These are phyloP conservation scores for Ecdyonurus torrentis DNA, from an alignment of 2,888 invertebrate species.

Conservation along the genomic window DNA sequence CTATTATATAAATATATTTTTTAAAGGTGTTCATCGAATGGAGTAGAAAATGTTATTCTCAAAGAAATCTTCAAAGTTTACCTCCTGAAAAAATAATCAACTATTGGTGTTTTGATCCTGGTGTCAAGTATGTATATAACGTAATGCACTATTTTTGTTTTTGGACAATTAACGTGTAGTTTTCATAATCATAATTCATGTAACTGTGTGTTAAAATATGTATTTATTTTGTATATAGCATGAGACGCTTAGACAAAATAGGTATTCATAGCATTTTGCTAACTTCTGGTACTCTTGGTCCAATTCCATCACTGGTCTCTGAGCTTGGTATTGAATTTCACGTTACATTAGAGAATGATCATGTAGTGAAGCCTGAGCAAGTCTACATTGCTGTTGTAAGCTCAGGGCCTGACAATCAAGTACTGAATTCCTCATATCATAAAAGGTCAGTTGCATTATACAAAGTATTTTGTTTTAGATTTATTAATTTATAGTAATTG, in stretches of 20 bases:
- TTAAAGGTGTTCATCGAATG: too few species aligned
- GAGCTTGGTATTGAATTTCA: slow-evolving; percentile 74
- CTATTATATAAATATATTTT: too few species aligned
- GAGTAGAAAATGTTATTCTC: too few species aligned
- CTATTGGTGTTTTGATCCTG: slow-evolving; percentile 97
- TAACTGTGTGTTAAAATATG: too few species aligned
- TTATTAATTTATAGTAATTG: too few species aligned
- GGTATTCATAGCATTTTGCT: slow-evolving; percentile 77
- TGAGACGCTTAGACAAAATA: slow-evolving; percentile 67
- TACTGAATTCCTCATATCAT: slow-evolving; percentile 31
- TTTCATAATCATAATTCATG: too few species aligned
- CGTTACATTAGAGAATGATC: slow-evolving; percentile 80
- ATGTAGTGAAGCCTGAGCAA: slow-evolving; percentile 74
- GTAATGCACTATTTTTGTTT: too few species aligned
- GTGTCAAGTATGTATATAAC: slow-evolving; percentile 69
- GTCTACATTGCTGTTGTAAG: slow-evolving; percentile 68
- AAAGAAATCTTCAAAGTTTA: too few species aligned
- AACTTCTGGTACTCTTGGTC: slow-evolving; percentile 94
- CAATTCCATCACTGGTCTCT: slow-evolving; percentile 70
- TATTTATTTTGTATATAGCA: too few species aligned
- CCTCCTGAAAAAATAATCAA: slow-evolving; percentile 40
- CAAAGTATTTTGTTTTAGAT: too few species aligned
- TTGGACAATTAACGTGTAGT: too few species aligned
- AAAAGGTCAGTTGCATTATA: too few species aligned
- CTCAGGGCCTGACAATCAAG: slow-evolving; percentile 37